Evolutionary conservation across 2,888 invertebrate genomes (phyloP).

Genomic region (Calameuta pallipes): DNA sequence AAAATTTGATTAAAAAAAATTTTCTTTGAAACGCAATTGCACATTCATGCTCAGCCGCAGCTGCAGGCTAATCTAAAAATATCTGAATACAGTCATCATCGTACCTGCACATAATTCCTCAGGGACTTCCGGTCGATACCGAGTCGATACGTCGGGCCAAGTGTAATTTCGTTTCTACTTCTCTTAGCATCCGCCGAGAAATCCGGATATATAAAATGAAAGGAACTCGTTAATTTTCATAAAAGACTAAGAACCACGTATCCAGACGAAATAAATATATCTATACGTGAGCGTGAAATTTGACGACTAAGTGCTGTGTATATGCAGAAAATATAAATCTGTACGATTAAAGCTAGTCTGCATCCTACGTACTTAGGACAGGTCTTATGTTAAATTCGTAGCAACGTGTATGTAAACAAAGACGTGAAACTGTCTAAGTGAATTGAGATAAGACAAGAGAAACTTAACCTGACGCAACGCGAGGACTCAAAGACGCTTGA

Average conservation of each 20-base stretch:
- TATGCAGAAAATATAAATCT: neutral
- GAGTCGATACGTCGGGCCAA: neutral
- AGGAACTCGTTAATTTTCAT: neutral
- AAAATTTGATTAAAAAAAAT: neutral
- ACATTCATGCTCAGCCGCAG: neutral
- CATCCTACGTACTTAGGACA: neutral
- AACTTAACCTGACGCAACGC: neutral
- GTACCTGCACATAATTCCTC: neutral
- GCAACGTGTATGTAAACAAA: neutral
- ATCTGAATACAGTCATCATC: neutral
- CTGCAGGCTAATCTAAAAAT: neutral
- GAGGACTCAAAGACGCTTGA: neutral
- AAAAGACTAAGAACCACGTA: neutral
- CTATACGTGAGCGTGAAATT: neutral
- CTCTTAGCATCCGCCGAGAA: neutral
- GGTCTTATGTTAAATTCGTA: neutral
- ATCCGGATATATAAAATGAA: neutral
- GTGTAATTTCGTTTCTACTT: neutral
- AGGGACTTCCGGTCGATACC: neutral
- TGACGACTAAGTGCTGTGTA: neutral
- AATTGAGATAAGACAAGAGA: neutral
- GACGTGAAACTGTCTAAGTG: neutral
- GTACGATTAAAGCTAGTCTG: neutral
- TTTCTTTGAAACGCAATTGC: neutral
- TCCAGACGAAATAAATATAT: neutral